Evolutionary conservation across 2,797 vertebrate genomes (phyloP).

Genomic region (Micrastur ruficollis): DNA sequence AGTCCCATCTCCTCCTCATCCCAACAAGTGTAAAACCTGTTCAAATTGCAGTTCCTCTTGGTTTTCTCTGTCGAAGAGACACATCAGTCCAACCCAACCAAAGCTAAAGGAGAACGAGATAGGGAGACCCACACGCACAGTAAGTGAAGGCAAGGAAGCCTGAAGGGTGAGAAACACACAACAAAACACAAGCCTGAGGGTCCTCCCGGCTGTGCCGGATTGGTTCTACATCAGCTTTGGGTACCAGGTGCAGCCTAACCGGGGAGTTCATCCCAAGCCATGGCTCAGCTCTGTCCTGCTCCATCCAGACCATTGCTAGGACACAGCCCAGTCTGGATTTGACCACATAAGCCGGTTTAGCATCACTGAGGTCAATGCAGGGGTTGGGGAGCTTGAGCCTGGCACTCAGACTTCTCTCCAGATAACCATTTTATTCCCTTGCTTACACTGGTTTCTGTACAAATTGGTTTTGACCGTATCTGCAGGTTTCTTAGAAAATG

Average conservation of each 20-base stretch:
- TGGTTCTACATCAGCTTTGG: not conserved
- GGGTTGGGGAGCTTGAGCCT: not conserved
- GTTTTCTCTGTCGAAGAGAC: rapidly evolving
- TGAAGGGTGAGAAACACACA: not conserved
- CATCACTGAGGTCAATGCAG: no score
- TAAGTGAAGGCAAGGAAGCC: not conserved
- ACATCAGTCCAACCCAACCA: not conserved
- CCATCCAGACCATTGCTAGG: not conserved
- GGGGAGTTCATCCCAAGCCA: not conserved
- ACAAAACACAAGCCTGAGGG: not conserved
- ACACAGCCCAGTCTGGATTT: not conserved
- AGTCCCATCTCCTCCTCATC: not conserved
- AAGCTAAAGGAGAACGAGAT: not conserved
- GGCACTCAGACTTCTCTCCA: rapidly evolving
- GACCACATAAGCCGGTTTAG: not conserved
- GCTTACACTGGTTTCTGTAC: rapidly evolving
- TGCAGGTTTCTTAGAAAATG: no score
- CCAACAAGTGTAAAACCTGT: not conserved
- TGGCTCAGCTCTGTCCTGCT: not conserved
- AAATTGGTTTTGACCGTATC: not conserved
- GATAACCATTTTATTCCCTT: not conserved
- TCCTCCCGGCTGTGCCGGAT: not conserved
- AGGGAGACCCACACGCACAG: rapidly evolving
- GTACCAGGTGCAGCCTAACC: not conserved
- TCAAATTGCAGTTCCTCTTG: not conserved